Base-by-base conservation (phyloP, 2,888 invertebrate species). In the Taenaris catops region DNA sequence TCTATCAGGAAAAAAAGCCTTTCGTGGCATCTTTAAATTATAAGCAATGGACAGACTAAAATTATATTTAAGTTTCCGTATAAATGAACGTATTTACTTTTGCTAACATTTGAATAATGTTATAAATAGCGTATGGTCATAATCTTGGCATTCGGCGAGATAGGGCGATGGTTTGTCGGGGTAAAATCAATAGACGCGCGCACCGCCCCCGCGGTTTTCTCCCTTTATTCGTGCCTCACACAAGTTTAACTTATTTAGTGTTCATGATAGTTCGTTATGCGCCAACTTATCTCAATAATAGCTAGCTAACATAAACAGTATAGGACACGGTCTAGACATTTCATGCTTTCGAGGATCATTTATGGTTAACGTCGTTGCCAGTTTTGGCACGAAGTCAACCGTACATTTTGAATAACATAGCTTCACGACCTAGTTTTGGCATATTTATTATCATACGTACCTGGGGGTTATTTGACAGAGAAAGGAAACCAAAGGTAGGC, bases 161-260 rank as follows among this genome's bases (percentile, higher is more conserved):
- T 58, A 55, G 57, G 46, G 39, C 42, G 36, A 42, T 28, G 38
- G 29, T 44, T 43, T 23, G 44, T 43, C 34, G 35, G 38, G 33
- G 41, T 37, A 68, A 78, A 83, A 84, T 84, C 83, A 66, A 84
- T 84, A 83, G 79, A 59, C 80, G 79, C 83, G 83, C 83, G 83
- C 83, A 80, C 53, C 49, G 23, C 29, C 32, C 47, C 38, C 29
- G 23, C 40, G 42, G 33, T 19, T 39, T 47, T 41, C 41, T 41
- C 41, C 51, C 44, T 44, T 42, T 44, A 48, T 53, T 47, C 55
- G 45, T 9, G 31, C 49, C 46, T 45, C 49, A 52, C 58, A 51
- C 57, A 65, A 71, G 58, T 68, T 63, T 51, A 58, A 66, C 63
- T 62, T 66, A 59, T 63, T 63, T 53, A 62, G 38, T 38, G 27